Evolutionary conservation across 2,888 invertebrate genomes (phyloP).

Genomic region (Micropterix aruncella): DNA sequence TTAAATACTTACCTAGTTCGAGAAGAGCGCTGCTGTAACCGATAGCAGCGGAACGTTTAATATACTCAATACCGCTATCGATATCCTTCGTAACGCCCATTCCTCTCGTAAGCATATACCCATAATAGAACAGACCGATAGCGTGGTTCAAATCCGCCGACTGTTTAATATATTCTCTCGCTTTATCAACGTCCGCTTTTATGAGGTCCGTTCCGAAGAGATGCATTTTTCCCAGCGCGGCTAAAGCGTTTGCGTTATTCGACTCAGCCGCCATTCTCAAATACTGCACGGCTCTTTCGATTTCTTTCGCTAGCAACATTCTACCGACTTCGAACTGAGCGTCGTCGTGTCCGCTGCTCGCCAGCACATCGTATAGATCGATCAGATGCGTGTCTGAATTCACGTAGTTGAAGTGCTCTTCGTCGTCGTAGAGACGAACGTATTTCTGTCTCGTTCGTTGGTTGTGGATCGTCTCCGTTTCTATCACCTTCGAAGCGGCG

Average conservation of each 20-base stretch:
- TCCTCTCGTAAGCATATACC: too few species aligned
- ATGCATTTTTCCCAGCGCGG: constrained; percentile 85
- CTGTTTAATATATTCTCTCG: too few species aligned
- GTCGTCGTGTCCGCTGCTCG: too few species aligned
- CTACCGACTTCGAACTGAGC: too few species aligned
- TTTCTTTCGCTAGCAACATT: constrained; percentile 63
- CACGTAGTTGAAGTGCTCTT: constrained; percentile 78
- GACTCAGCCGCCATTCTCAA: constrained; percentile 84
- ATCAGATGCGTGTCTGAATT: constrained; percentile 82
- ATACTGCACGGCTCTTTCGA: constrained; percentile 57
- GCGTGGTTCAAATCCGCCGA: too few species aligned
- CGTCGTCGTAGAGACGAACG: constrained; percentile 75
- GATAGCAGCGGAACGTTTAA: too few species aligned
- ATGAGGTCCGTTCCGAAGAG: constrained; percentile 46
- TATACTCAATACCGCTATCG: too few species aligned
- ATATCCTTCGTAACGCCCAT: too few species aligned
- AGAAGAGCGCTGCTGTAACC: too few species aligned
- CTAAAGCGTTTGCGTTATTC: constrained; percentile 86
- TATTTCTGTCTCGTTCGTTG: constrained; percentile 75
- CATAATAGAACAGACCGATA: too few species aligned
- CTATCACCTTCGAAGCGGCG: constrained; percentile 69
- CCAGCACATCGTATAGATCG: constrained; percentile 83
- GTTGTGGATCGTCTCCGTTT: constrained; percentile 74
- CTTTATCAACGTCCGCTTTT: too few species aligned
- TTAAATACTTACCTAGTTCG: too few species aligned